Conservation (phyloP, 2,888 invertebrate species). For the Ethmia dodecea region DNA sequence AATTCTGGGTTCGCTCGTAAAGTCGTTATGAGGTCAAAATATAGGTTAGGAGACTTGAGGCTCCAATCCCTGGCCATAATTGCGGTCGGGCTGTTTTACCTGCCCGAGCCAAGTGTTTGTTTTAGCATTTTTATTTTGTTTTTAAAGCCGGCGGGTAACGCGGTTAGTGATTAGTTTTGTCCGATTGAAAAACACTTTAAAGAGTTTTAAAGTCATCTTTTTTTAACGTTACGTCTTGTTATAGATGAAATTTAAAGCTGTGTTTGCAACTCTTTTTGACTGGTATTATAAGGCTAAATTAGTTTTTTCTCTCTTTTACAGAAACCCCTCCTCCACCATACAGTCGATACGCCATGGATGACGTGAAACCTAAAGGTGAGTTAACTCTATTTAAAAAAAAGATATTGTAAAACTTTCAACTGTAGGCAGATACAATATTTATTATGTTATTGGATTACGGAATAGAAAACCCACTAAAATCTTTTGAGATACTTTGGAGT, state of each 20-base stretch:
- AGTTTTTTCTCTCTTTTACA: slow-evolving; percentile 69
- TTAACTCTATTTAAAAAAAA: too few relatives aligned
- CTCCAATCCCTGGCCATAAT: slow-evolving; percentile 43
- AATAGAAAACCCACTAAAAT: too few relatives aligned
- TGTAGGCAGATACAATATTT: too few relatives aligned
- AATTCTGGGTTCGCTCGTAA: slow-evolving; percentile 30
- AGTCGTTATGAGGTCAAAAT: slow-evolving; percentile 54
- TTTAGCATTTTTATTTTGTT: slow-evolving; percentile 27
- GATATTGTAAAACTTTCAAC: too few relatives aligned
- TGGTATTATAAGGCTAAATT: background rate
- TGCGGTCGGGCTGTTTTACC: slow-evolving; percentile 47
- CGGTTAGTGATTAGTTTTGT: slow-evolving; percentile 29
- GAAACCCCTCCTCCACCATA: slow-evolving; percentile 92
- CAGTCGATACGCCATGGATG: slow-evolving; percentile 84
- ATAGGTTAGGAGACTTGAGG: slow-evolving; percentile 49
- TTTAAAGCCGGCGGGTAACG: slow-evolving; percentile 32
- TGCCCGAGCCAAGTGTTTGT: slow-evolving; percentile 48
- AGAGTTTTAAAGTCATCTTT: too few relatives aligned
- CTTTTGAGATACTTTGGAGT: too few relatives aligned
- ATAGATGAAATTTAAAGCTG: background rate
- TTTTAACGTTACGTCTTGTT: background rate
- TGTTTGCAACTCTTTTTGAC: background rate
- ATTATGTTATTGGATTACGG: too few relatives aligned
- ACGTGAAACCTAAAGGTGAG: slow-evolving; percentile 89
- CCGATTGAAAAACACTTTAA: slow-evolving; percentile 22